These are phyloP conservation scores for Rachycentron canadum DNA, from an alignment of 2,797 vertebrate genomes.

Conservation along the genomic window DNA sequence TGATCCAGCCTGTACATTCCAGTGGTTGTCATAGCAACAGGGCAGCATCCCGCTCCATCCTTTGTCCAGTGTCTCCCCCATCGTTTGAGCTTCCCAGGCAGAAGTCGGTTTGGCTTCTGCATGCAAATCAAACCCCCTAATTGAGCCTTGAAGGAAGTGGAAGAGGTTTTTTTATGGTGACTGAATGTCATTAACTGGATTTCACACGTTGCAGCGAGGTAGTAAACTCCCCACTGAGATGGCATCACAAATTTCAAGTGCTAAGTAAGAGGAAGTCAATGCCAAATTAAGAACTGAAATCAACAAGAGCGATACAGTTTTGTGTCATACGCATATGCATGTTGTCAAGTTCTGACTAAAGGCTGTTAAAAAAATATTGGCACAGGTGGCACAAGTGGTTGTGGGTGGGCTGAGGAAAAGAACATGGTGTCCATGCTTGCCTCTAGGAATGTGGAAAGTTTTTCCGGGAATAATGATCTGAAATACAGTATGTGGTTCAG, in stretches of 20 bases:
- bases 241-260: constrained; percentile 3
- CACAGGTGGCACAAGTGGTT: neutral
- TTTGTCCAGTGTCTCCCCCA: constrained; percentile 76
- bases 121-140: constrained; percentile 63
- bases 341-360: constrained; percentile 22
- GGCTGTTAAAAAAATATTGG: neutral
- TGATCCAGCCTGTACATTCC: constrained; percentile 81
- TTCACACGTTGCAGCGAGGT: constrained; percentile 41
- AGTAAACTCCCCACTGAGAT: constrained; percentile 32
- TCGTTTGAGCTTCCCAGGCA: constrained; percentile 69
- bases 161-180: constrained; percentile 32
- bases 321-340: neutral
- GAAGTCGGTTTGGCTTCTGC: constrained; percentile 63
- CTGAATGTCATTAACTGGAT: constrained; percentile 55
- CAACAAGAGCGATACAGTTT: neutral
- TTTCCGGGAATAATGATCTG: constrained; percentile 2
- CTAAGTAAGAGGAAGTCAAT: constrained; percentile 18
- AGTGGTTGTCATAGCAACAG: constrained; percentile 86
- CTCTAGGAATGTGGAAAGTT: constrained; percentile 9
- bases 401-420: constrained; percentile 2
- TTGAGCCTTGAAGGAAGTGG: constrained; percentile 49
- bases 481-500: neutral
- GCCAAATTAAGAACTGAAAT: neutral
- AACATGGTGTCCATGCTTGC: constrained; percentile 39
- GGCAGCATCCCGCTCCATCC: constrained; percentile 80